These are phyloP conservation scores for Sinodicranocentrus sp. DNA, from an alignment of 2,888 invertebrate genomes.

Conservation along the genomic window DNA sequence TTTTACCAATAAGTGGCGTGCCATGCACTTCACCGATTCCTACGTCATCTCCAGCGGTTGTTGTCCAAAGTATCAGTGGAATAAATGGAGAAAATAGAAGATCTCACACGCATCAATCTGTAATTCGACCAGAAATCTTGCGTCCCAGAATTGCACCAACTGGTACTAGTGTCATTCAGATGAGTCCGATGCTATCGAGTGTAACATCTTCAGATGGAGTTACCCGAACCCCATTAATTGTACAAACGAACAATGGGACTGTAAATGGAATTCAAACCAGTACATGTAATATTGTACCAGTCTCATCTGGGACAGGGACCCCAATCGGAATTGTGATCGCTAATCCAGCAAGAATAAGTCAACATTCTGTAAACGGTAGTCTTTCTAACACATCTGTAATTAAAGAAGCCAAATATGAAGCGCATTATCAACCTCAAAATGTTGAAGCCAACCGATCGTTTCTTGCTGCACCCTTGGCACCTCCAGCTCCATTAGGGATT, in stretches of 20 bases:
- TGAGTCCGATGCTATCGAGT: conserved; percentile 82
- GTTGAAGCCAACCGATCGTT: conserved; percentile 27
- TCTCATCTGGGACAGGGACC: conserved; percentile 64
- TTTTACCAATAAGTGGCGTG: conserved; percentile 89
- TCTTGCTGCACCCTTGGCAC: conserved; percentile 57
- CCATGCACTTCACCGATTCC: conserved; percentile 75
- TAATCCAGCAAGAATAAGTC: conserved; percentile 56
- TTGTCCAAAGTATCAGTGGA: conserved; percentile 68
- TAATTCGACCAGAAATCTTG: conserved; percentile 76
- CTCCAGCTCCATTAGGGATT: conserved; percentile 72
- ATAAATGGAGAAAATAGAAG: conserved; percentile 54
- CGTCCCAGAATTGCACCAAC: conserved; percentile 72
- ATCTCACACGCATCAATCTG: conserved; percentile 70
- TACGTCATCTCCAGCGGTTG: conserved; percentile 73
- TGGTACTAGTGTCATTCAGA: conserved; percentile 89
- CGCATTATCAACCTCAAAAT: conserved; percentile 19
- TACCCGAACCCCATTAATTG: conserved; percentile 47
- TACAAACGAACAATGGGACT: conserved; percentile 53
- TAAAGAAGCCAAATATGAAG: conserved; percentile 68
- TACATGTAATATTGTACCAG: conserved; percentile 80
- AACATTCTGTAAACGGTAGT: not conserved
- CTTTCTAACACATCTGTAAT: conserved; percentile 69
- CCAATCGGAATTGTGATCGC: conserved; percentile 75
- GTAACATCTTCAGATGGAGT: conserved; percentile 8
- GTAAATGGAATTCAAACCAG: conserved; percentile 81